A percentile compares a stretch with the other conserved stretches of the same genome.
Conservation (phyloP, 2,113 vertebrate species). For the Saiga tatarica region DNA sequence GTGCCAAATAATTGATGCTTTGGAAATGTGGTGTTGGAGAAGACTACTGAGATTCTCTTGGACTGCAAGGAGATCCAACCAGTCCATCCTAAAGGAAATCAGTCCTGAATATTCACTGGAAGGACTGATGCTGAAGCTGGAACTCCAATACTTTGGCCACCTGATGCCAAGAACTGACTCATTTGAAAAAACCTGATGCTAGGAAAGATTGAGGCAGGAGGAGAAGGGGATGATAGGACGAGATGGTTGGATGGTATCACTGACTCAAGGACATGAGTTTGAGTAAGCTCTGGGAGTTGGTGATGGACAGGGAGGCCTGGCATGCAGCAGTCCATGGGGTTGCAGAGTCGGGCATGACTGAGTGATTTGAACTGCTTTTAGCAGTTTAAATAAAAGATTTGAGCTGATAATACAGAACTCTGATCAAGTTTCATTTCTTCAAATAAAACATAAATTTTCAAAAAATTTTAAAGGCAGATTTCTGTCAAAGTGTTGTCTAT, state of each 20-base stretch:
- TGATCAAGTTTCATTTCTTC: background rate
- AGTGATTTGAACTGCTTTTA: background rate
- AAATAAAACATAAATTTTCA: background rate
- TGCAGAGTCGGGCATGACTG: background rate
- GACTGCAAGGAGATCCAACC: background rate
- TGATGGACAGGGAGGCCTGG: background rate
- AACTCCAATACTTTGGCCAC: background rate
- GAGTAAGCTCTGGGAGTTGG: background rate
- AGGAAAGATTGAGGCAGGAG: background rate
- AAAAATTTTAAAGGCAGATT: background rate
- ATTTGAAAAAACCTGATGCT: background rate
- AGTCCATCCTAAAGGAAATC: background rate
- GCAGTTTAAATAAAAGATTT: background rate
- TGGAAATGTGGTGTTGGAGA: background rate
- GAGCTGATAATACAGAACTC: background rate
- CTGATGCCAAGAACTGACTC: background rate
- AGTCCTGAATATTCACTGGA: background rate
- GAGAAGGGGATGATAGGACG: background rate
- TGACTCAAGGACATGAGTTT: background rate
- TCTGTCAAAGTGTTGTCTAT: background rate
- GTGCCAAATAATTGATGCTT: background rate
- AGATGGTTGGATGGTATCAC: background rate
- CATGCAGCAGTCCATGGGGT: background rate
- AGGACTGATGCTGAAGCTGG: background rate
- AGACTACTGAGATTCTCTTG: background rate